A percentile compares a stretch with the other conserved stretches of the same genome.
These are phyloP conservation scores for Epistrophella euchroma DNA, from an alignment of 2,888 invertebrate species.

Conservation along the genomic window DNA sequence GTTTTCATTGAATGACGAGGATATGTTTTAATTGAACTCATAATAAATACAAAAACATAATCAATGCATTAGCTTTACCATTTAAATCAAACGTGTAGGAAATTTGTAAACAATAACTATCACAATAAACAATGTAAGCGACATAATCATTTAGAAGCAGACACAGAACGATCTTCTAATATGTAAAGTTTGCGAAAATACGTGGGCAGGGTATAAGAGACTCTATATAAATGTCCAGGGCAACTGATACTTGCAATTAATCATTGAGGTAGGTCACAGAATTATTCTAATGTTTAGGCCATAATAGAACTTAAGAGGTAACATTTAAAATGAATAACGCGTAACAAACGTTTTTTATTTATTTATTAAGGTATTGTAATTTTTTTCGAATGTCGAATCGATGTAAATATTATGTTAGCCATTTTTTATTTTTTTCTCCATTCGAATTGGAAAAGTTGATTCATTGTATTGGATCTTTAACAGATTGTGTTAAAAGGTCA, in stretches of 20 bases:
- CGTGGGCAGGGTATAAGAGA: conserved; percentile 25
- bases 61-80: too few relatives aligned
- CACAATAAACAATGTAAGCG: conserved; percentile 26
- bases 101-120: conserved; percentile 14
- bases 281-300: conserved; percentile 4
- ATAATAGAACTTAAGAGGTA: conserved; percentile 17
- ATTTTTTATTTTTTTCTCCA: conserved; percentile 36
- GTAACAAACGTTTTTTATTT: conserved; percentile 27
- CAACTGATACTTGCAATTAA: conserved; percentile 36
- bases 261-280: conserved; percentile 17
- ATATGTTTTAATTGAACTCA: too few relatives aligned
- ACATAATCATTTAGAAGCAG: neutral
- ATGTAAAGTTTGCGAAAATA: conserved; percentile 6
- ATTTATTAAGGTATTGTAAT: conserved; percentile 21
- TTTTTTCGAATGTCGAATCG: conserved; percentile 17
- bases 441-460: conserved; percentile 33
- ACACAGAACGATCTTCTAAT: conserved; percentile 7
- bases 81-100: too few relatives aligned
- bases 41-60: too few relatives aligned
- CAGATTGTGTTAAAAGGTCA: conserved; percentile 57
- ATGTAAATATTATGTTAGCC: conserved; percentile 15
- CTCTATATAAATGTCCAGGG: conserved; percentile 23
- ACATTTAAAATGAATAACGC: conserved; percentile 44
- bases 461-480: conserved; percentile 39
- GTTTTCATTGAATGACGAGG: too few relatives aligned